A percentile compares a stretch with the other conserved stretches of the same genome.
These are phyloP conservation scores for Fopius arisanus DNA, from an alignment of 1,140 invertebrate genomes.

Conservation along the genomic window DNA sequence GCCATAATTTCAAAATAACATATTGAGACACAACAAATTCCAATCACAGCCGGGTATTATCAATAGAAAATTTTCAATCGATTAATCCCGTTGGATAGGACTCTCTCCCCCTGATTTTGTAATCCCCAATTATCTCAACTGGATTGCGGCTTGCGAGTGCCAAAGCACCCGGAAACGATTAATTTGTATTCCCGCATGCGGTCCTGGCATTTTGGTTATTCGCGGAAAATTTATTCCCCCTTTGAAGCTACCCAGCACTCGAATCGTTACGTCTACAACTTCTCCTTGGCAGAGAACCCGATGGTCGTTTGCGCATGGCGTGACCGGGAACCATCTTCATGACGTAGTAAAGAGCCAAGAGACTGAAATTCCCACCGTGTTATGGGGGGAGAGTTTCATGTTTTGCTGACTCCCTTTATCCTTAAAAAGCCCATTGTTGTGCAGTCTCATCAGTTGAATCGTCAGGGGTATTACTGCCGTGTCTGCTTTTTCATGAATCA, in stretches of 20 bases:
- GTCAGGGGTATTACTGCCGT: neutral
- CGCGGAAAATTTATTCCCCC: constrained; percentile 5
- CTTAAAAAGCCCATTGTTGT: constrained; percentile 3
- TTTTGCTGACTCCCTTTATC: constrained; percentile 14
- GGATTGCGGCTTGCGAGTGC: neutral
- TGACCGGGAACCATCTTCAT: constrained; percentile 22
- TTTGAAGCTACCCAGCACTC: neutral
- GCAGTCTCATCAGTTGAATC: neutral
- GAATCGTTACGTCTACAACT: neutral
- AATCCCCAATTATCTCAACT: neutral
- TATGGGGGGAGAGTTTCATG: neutral
- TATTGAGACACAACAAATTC: too few relatives aligned
- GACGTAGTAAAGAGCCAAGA: neutral
- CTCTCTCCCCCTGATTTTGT: neutral
- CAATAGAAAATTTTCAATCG: too few relatives aligned
- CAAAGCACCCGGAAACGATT: neutral
- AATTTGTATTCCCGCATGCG: constrained; percentile 7
- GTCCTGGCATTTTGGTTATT: neutral
- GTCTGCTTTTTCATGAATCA: constrained; percentile 6
- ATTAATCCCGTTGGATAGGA: too few relatives aligned
- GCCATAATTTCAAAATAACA: too few relatives aligned
- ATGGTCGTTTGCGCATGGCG: constrained; percentile 20
- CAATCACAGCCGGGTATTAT: too few relatives aligned
- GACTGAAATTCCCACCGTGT: neutral
- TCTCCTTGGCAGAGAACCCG: neutral